Base-by-base conservation (phyloP, 2,113 vertebrate genomes). In the Nycticebus coucang region DNA sequence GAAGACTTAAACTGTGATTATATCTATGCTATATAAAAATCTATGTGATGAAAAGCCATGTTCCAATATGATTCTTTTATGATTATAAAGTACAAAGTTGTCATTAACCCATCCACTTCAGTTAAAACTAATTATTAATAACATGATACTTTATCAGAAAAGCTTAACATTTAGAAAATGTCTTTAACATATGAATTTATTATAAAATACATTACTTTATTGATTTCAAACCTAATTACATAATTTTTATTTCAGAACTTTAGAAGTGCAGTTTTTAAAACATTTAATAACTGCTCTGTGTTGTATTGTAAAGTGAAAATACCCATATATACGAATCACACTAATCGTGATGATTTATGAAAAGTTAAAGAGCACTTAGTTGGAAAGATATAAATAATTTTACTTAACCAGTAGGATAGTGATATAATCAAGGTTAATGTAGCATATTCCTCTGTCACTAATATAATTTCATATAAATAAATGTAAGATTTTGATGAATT, bases 201-300 rank as follows among this genome's bases (percentile, higher is more conserved):
- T 77, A 85, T 74, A 17, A 94, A 84, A 57, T 96, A 33, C 60
- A 41, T 84, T 68, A 72, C 22, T 75, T 95, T 93, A 89, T 41
- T 92, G 90, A 96, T 95, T 95, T 96, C 30, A 77, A 93, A 90
- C 24, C 66, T 68, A 93, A 60, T 92, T 83, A 89, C 87, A 71
- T 50, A 93, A 85, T 92, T 95, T 57, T 77, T 60, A 81, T 89
- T 89, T 94, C 10, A 87, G 69, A 95, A 89, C 26, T 80, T 82
- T 21, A 79, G 22, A 62, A 89, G 45, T 75, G 45, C 1, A 60
- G 8, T 77, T 96, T 91, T 93, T 79, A 81, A 96, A 91, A 83
- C 26, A 71, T 82, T 75, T 91, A 95, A 80, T 81, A 37, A 62
- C 83, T 81, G 15, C 8, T 18, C 7, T 83, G 37, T 71, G 4